These are phyloP conservation scores for Drymonia ruficornis DNA, from an alignment of 2,888 invertebrate genomes.

Conservation along the genomic window DNA sequence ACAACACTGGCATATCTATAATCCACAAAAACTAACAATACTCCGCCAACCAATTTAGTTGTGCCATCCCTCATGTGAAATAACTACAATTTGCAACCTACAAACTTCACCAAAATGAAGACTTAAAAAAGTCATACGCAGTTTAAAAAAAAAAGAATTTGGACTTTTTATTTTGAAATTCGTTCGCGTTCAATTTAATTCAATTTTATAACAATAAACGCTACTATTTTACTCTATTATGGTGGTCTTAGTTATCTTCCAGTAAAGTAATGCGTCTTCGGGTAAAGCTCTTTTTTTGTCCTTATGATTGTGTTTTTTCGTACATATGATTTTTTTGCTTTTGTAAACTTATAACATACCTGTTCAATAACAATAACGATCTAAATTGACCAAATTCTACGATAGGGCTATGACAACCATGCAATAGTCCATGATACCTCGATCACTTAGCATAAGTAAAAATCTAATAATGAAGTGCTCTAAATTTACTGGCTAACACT, in stretches of 20 bases:
- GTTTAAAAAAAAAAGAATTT: conserved; percentile 25
- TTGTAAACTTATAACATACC: not conserved
- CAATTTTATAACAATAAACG: conserved; percentile 74
- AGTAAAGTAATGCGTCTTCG: conserved; percentile 28
- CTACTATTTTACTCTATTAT: conserved; percentile 59
- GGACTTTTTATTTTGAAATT: conserved; percentile 51
- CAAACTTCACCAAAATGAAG: conserved; percentile 12
- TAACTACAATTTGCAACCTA: conserved; percentile 30
- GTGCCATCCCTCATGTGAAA: conserved; percentile 14
- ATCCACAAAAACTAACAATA: conserved; percentile 78
- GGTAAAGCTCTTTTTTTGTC: conserved; percentile 9
- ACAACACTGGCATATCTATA: conserved; percentile 64
- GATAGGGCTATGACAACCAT: no score
- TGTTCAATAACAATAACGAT: no score
- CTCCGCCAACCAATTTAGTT: conserved; percentile 29
- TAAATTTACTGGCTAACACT: no score
- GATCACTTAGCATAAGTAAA: no score
- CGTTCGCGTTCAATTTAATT: conserved; percentile 69
- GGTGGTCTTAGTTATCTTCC: conserved; percentile 49
- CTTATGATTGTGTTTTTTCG: conserved; percentile 4
- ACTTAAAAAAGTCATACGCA: conserved; percentile 7
- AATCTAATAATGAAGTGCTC: no score
- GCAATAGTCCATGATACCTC: no score
- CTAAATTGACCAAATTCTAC: no score
- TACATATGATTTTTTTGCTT: not conserved